Conservation (phyloP, 2,888 invertebrate species). For the Eutolmus rufibarbis region DNA sequence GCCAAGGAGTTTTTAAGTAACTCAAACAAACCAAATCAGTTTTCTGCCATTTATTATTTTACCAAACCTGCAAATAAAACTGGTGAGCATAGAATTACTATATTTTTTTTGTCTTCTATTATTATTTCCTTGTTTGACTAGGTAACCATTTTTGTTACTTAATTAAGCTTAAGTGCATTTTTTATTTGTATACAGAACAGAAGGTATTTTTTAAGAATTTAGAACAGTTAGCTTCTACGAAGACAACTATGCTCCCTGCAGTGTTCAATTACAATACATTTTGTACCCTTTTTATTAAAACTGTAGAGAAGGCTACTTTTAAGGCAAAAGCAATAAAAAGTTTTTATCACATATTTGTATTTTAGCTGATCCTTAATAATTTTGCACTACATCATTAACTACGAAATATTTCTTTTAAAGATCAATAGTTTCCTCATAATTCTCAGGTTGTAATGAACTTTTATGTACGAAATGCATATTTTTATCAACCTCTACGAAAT, state of each 20-base stretch:
- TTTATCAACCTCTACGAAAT: conserved; percentile 74
- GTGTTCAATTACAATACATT: conserved; percentile 31
- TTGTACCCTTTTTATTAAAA: conserved; percentile 21
- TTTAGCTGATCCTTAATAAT: background rate
- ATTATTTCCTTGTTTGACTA: background rate
- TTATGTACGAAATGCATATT: conserved; percentile 64
- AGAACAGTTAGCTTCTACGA: background rate
- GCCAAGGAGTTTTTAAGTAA: background rate
- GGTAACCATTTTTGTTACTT: conserved; percentile 30
- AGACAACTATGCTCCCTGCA: background rate
- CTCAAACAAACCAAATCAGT: background rate
- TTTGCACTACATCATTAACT: background rate
- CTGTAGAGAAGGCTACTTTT: background rate
- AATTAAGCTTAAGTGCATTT: conserved; percentile 23
- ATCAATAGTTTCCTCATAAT: background rate
- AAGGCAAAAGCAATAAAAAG: background rate
- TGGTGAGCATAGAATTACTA: background rate
- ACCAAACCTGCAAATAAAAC: background rate
- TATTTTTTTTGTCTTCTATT: background rate
- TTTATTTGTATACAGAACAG: background rate
- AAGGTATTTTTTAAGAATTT: background rate
- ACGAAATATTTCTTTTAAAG: background rate
- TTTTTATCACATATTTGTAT: background rate
- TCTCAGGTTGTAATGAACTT: background rate
- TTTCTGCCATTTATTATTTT: conserved; percentile 20